Base-by-base conservation (phyloP, 2,797 vertebrate species). In the Anomalospiza imberbis region DNA sequence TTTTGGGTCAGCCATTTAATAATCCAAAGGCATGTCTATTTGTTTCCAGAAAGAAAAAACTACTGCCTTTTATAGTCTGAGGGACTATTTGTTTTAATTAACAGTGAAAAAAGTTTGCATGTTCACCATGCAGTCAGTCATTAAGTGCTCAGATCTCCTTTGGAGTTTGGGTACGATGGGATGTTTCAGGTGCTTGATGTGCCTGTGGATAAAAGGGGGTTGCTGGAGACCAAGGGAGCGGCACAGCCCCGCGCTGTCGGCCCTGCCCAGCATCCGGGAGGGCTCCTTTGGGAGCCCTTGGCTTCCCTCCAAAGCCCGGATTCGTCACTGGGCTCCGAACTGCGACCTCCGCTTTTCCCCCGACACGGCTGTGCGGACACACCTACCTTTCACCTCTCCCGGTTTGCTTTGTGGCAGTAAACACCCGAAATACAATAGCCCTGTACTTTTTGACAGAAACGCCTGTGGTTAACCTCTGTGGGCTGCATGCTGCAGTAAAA, bases 391-490 rank as follows among this genome's bases (percentile, higher is more conserved):
- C 72, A 60, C 75, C 89, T 88, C 61, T 75, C 28, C 79, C 4
- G 0, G 5, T 31, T 51, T 47, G 58, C n/a, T 91, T 7, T 60
- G 71, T 40, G 88, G 60, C 74, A 36, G 12, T 10, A 24, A 86
- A 53, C 80, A 70, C 26, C 70, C 40, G 13, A 76, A 48, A 89
- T 92, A 78, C 72, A 78, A 85, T 5, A 84, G 79, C 85, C 70
- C 38, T 70, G 62, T 45, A 6, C 51, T 88, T 88, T 74, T 9
- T 45, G 87, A 53, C 55, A 57, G 55, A 88, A 79, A 53, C 0
- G 12, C 62, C 63, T 90, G 89, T 90, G 91, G 94, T 91, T 96
- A 95, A 94, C 91, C 92, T 91, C 79, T 95, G 80, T 54, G 94
- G 95, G 94, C 80, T 86, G 91, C 51, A 1, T 54, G 60, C 80